A percentile compares a stretch with the other conserved stretches of the same genome.
These are phyloP conservation scores for Panopea generosa DNA, from an alignment of 2,888 invertebrate species.

Conservation along the genomic window DNA sequence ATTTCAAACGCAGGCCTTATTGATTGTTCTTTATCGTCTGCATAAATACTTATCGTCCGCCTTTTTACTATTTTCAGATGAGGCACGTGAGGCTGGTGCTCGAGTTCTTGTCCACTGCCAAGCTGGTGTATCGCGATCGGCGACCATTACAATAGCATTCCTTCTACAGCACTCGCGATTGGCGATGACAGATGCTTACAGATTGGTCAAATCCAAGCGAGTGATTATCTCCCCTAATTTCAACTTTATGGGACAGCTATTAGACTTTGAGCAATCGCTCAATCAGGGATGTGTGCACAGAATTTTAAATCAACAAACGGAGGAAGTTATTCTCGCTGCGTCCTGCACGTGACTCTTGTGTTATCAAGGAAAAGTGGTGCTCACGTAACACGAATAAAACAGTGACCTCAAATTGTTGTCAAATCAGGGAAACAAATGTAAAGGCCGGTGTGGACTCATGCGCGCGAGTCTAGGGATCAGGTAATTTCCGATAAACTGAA, in stretches of 20 bases:
- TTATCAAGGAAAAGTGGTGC: neutral
- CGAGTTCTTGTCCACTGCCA: constrained; percentile 97
- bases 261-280: constrained; percentile 91
- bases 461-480: too few relatives aligned
- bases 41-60: too few relatives aligned
- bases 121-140: constrained; percentile 97
- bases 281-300: constrained; percentile 70
- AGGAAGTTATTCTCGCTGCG: constrained; percentile 20
- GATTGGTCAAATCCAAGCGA: constrained; percentile 93
- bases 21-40: too few relatives aligned
- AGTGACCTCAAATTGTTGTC: too few relatives aligned
- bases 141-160: constrained; percentile 97
- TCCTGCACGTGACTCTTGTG: constrained; percentile 10
- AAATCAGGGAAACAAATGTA: too few relatives aligned
- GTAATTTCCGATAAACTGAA: too few relatives aligned
- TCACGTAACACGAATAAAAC: neutral
- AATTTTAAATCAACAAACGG: constrained; percentile 19
- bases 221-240: constrained; percentile 97
- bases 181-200: constrained; percentile 94
- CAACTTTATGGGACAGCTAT: constrained; percentile 96
- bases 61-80: constrained; percentile 87
- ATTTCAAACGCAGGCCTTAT: too few relatives aligned
- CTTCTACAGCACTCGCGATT: constrained; percentile 93
- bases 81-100: constrained; percentile 89
- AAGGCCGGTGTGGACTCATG: too few relatives aligned